Evolutionary conservation across 2,888 invertebrate species (phyloP).

Genomic region (Sphaeridia pumilis): DNA sequence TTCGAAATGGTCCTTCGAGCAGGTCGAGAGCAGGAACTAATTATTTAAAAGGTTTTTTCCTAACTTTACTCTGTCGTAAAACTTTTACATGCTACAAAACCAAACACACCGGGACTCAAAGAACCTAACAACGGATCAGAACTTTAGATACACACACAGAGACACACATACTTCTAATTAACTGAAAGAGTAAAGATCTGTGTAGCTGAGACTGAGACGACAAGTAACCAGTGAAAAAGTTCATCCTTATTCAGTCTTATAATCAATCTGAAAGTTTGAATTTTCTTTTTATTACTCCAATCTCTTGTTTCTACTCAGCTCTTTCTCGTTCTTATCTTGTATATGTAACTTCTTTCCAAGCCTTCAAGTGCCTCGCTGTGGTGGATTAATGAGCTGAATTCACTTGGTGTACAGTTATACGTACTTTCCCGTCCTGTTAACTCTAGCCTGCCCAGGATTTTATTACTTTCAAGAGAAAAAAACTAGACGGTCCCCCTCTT

Average conservation of each 20-base stretch:
- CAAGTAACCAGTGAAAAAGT: not conserved
- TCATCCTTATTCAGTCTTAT: not conserved
- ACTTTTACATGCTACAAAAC: conserved; percentile 18
- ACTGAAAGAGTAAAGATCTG: not conserved
- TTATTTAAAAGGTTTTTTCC: conserved; percentile 18
- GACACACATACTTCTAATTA: not conserved
- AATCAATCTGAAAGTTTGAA: not conserved
- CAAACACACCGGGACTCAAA: conserved; percentile 6
- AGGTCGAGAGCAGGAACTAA: conserved; percentile 16
- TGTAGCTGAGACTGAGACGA: not conserved
- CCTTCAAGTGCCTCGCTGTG: too few relatives aligned
- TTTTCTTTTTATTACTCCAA: not conserved
- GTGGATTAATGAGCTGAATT: too few relatives aligned
- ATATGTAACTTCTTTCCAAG: too few relatives aligned
- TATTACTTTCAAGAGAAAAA: not conserved
- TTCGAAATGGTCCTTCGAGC: conserved; percentile 13
- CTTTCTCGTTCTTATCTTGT: not conserved
- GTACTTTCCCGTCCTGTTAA: not conserved
- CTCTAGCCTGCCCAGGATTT: not conserved
- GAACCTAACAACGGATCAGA: not conserved
- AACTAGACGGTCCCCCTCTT: not conserved
- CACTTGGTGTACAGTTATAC: too few relatives aligned
- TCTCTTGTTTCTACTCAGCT: not conserved
- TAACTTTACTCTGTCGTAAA: conserved; percentile 18
- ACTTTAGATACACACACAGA: not conserved